These are phyloP conservation scores for Cryptomyrus ogoouensis DNA, from an alignment of 2,113 vertebrate species.

Conservation along the genomic window DNA sequence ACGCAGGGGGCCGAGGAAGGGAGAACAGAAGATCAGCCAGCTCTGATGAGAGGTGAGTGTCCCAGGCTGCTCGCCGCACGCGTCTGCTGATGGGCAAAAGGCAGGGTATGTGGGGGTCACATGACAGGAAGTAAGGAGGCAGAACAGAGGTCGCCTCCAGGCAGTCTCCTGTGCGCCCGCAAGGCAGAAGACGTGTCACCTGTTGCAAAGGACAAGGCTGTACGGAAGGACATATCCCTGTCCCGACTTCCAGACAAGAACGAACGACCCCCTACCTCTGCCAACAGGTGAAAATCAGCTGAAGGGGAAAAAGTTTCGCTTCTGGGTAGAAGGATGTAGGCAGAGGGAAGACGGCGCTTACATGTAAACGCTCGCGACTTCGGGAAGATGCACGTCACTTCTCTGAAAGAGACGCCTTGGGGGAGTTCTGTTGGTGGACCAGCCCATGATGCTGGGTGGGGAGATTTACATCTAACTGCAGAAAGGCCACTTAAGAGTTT, in stretches of 20 bases:
- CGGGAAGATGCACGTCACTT: neutral
- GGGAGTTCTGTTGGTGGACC: neutral
- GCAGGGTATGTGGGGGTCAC: neutral
- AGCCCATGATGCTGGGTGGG: neutral
- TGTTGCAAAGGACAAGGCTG: neutral
- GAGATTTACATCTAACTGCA: neutral
- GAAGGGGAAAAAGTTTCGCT: neutral
- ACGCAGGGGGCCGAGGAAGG: neutral
- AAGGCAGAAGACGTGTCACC: neutral
- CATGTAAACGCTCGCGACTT: neutral
- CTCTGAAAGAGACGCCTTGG: neutral
- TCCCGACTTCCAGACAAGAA: neutral
- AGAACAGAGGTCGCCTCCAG: neutral
- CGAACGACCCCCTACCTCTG: neutral
- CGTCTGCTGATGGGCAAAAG: no score
- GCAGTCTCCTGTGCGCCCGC: neutral
- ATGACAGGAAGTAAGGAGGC: conserved; percentile 3
- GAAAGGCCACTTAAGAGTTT: neutral
- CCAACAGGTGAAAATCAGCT: neutral
- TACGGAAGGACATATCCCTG: neutral
- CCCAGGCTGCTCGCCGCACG: neutral
- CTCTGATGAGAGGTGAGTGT: neutral
- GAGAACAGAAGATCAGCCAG: neutral
- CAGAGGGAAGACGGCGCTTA: neutral
- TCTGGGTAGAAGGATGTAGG: neutral